Evolutionary conservation across 2,113 vertebrate species (phyloP).

Genomic region (Morone saxatilis): DNA sequence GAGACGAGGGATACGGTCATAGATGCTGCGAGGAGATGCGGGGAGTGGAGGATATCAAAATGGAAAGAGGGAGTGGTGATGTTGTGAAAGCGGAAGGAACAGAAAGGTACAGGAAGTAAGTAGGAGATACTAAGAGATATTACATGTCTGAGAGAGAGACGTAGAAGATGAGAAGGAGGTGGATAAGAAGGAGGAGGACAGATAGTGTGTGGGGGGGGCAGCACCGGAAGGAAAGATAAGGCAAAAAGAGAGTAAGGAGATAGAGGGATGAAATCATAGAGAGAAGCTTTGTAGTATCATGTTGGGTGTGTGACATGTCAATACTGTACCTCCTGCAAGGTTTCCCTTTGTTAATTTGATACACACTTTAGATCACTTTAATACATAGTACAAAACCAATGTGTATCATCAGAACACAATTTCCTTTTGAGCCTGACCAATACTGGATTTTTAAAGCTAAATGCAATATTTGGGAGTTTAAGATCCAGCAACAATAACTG

Average conservation of each 20-base stretch:
- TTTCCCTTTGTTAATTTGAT: conserved; percentile 38
- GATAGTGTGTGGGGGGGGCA: conserved; percentile 34
- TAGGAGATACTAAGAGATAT: conserved; percentile 68
- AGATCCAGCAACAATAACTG: too few species aligned
- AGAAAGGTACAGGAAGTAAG: conserved; percentile 75
- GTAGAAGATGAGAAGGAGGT: conserved; percentile 55
- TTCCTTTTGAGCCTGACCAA: not conserved
- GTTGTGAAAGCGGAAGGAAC: conserved; percentile 68
- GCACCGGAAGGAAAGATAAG: conserved; percentile 58
- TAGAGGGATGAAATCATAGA: conserved; percentile 61
- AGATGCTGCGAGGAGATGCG: conserved; percentile 73
- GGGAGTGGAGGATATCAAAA: conserved; percentile 69
- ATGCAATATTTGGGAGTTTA: not conserved
- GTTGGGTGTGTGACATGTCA: conserved; percentile 58
- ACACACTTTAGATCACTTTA: not conserved
- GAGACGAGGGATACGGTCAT: conserved; percentile 70
- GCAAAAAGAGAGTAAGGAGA: conserved; percentile 40
- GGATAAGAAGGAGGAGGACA: conserved; percentile 60
- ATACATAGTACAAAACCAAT: not conserved
- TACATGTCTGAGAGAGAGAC: conserved; percentile 57
- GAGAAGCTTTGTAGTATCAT: conserved; percentile 47
- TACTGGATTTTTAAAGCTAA: not conserved
- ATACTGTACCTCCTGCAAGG: conserved; percentile 25
- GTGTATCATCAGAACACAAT: not conserved
- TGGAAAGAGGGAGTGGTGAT: conserved; percentile 67